phyloP scores from a whole-genome alignment of 2,113 vertebrate species.

The Lophotis ruficrista region DNA sequence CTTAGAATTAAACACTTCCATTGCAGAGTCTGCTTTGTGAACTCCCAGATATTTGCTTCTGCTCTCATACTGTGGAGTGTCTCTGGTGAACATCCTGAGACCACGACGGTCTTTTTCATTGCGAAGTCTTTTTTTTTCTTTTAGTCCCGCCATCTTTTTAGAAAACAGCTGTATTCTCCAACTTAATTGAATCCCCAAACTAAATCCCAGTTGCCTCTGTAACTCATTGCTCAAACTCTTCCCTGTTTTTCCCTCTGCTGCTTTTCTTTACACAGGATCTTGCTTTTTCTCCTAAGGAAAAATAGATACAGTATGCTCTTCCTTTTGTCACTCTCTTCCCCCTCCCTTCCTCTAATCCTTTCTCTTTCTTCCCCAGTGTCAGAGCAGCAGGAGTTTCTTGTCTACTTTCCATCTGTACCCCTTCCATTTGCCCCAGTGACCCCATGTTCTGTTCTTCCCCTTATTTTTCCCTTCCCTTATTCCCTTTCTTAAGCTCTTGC shows the following conservation, averaged over 20 bases:
- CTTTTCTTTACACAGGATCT: not conserved
- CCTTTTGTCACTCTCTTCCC: not conserved
- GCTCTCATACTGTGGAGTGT: not conserved
- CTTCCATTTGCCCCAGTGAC: constrained; percentile 41
- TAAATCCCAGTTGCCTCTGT: constrained; percentile 26
- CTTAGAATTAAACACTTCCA: constrained; percentile 41
- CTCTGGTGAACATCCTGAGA: constrained; percentile 11
- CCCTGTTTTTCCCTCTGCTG: not conserved
- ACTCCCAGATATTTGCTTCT: constrained; percentile 22
- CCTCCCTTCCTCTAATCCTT: not conserved
- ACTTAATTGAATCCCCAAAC: constrained; percentile 36
- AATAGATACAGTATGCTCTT: not conserved
- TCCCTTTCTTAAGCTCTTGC: constrained; percentile 39
- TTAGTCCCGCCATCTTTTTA: not conserved
- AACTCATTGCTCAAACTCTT: constrained; percentile 1
- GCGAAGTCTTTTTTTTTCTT: not conserved
- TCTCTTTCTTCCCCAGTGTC: not conserved
- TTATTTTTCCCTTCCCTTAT: constrained; percentile 3
- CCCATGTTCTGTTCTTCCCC: constrained; percentile 4
- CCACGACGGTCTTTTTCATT: not conserved
- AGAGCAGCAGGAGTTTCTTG: constrained; percentile 43
- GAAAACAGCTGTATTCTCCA: constrained; percentile 31
- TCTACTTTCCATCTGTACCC: constrained; percentile 23
- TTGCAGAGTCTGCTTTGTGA: not conserved
- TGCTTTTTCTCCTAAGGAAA: not conserved